Conservation (phyloP, 2,888 invertebrate genomes). For the Leptura quadrifasciata region DNA sequence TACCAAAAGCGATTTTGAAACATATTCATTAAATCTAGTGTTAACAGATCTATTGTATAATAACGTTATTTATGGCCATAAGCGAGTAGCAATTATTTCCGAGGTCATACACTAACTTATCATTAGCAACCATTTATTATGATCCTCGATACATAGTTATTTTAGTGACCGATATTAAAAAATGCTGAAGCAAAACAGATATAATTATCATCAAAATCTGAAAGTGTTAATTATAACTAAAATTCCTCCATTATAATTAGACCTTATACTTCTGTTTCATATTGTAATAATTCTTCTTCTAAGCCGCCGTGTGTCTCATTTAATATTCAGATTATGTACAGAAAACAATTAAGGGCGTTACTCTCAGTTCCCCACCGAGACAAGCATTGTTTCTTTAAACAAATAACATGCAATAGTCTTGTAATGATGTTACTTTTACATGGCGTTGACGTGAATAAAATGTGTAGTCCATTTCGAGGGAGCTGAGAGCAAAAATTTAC, state of each 20-base stretch:
- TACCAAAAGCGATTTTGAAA: neutral
- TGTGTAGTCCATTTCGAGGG: conserved; percentile 16
- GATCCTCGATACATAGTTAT: conserved; percentile 9
- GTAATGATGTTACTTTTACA: conserved; percentile 44
- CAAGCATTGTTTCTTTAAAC: conserved; percentile 52
- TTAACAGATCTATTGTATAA: conserved; percentile 30
- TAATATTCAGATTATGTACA: conserved; percentile 56
- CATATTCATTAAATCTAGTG: conserved; percentile 26
- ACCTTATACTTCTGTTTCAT: conserved; percentile 28
- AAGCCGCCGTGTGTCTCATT: conserved; percentile 49
- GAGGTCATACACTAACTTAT: conserved; percentile 23
- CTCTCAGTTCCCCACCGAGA: conserved; percentile 48
- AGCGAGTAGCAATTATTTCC: conserved; percentile 23
- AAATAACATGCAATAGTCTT: conserved; percentile 44
- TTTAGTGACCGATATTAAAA: conserved; percentile 27
- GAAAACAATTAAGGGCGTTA: conserved; percentile 56
- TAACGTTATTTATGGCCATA: conserved; percentile 30
- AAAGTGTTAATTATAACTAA: conserved; percentile 38
- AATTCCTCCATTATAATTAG: conserved; percentile 37
- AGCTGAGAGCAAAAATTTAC: neutral
- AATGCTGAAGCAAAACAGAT: neutral
- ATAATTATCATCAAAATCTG: conserved; percentile 19
- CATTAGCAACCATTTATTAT: conserved; percentile 33
- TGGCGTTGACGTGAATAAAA: conserved; percentile 31
- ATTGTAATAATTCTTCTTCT: conserved; percentile 49